A percentile compares a stretch with the other conserved stretches of the same genome.
These are phyloP conservation scores for Drosophila peninsularis DNA, from an alignment of 2,888 invertebrate species.

Conservation along the genomic window DNA sequence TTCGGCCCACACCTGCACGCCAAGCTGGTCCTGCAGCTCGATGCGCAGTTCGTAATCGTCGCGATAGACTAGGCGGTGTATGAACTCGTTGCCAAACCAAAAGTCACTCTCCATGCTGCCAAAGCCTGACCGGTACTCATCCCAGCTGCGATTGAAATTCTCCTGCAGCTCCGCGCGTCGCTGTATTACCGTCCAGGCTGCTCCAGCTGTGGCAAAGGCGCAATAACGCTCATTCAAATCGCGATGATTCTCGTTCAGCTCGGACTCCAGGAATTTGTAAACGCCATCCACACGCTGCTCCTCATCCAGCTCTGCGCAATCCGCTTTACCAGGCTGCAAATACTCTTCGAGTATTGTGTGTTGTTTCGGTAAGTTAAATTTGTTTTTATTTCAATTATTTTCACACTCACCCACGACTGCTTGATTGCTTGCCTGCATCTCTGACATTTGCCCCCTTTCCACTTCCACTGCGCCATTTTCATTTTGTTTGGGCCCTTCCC, in stretches of 20 bases:
- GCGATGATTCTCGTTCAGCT: constrained; percentile 79
- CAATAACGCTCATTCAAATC: constrained; percentile 85
- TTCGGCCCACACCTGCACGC: constrained; percentile 85
- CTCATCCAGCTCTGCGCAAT: constrained; percentile 84
- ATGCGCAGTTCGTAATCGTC: constrained; percentile 85
- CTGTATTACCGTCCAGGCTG: constrained; percentile 87
- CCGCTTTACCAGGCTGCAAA: constrained; percentile 77
- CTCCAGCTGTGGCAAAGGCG: constrained; percentile 85
- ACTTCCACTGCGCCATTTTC: constrained; percentile 28
- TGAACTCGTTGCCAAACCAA: constrained; percentile 87
- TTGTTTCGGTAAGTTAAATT: constrained; percentile 36
- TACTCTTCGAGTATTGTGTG: constrained; percentile 58
- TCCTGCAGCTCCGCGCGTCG: constrained; percentile 83
- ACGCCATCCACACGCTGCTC: constrained; percentile 83
- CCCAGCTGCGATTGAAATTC: constrained; percentile 86
- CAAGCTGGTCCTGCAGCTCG: constrained; percentile 86
- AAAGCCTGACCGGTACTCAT: constrained; percentile 87
- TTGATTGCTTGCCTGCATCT: background rate
- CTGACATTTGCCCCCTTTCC: constrained; percentile 5
- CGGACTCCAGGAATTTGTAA: constrained; percentile 81
- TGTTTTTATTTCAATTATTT: background rate
- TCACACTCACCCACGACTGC: constrained; percentile 34
- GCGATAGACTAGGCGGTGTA: constrained; percentile 84
- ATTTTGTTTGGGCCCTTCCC: constrained; percentile 19
- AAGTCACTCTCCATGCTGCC: constrained; percentile 86